These are phyloP conservation scores for Chymomyza fuscimana DNA, from an alignment of 2,888 invertebrate species.

Conservation along the genomic window DNA sequence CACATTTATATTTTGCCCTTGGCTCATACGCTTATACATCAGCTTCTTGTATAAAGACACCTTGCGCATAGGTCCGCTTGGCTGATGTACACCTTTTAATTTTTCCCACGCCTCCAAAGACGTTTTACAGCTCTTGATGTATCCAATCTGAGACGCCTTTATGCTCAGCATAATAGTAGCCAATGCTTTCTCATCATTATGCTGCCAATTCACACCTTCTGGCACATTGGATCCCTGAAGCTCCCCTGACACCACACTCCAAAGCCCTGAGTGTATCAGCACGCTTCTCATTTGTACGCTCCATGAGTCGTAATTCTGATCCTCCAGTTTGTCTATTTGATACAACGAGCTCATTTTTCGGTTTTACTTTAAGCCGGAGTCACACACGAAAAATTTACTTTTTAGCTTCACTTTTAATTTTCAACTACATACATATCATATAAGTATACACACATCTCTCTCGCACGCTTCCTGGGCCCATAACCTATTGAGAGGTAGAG, in stretches of 20 bases:
- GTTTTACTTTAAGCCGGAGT: too few species aligned
- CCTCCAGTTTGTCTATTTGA: constrained; percentile 31
- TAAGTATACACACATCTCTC: not conserved
- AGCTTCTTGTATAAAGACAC: not conserved
- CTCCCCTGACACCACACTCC: constrained; percentile 16
- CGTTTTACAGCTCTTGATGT: not conserved
- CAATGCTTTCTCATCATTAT: not conserved
- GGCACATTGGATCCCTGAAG: not conserved
- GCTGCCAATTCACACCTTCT: not conserved
- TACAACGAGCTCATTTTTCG: constrained; percentile 21
- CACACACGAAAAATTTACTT: too few species aligned
- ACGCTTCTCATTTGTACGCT: constrained; percentile 30
- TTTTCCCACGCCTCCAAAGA: too few species aligned
- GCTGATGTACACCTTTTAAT: too few species aligned
- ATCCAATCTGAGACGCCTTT: not conserved
- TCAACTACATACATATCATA: not conserved
- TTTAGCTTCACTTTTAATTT: not conserved
- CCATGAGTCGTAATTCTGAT: constrained; percentile 35
- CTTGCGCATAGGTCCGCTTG: too few species aligned
- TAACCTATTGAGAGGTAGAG: not conserved
- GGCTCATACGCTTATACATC: not conserved
- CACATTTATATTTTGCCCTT: not conserved
- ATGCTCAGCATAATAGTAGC: not conserved
- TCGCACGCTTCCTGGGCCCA: constrained; percentile 1
- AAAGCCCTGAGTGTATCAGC: constrained; percentile 26